Evolutionary conservation across 2,888 invertebrate genomes (phyloP), one percentile per base, ranked within the genome.

Genomic region (Zaprionus bogoriensis): DNA sequence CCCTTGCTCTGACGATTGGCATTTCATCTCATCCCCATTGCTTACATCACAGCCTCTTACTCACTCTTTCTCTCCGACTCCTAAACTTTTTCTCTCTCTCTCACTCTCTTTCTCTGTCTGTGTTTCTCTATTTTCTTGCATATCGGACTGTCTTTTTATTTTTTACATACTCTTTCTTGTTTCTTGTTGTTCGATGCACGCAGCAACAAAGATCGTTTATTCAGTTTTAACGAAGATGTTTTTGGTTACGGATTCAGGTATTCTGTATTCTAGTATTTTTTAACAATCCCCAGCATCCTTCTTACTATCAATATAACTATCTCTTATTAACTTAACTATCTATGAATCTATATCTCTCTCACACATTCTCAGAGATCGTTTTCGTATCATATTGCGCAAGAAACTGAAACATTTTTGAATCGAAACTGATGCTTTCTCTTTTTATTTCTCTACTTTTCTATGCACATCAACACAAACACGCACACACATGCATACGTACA

Each of bases 171-270:
- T 30, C 38, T 1, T 30, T 45, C 50, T 46, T 17, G 36, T 42
- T 4, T 22, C 50, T 20, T 59, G 54, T 73, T 67, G 44, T 41
- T 25, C n/a, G 62, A 77, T 93, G 94, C 94, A 94, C 94, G 94
- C 95, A 95, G 95, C 94, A 94, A 94, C 92, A 94, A 94, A 92
- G 95, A 95, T 92, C 94, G 94, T 92, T 93, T 95, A 87, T 95
- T 95, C 93, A 95, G 95, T 93, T 93, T 95, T 92, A 94, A 94
- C 91, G 94, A 94, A 92, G 95, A 95, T 91, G 94, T 94, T 87
- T 95, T 94, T 93, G 94, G 94, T 86, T 81, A 72, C 64, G 89
- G 89, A 90, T 85, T 88, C 89, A 89, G 89, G 89, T 89, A 89
- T 69, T 74, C 69, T 72, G 73, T 82, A 51, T 66, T 58, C 53